Evolutionary conservation across 2,797 vertebrate genomes (phyloP), one percentile per base, ranked within the genome.

Genomic region (Meda fulgida): DNA sequence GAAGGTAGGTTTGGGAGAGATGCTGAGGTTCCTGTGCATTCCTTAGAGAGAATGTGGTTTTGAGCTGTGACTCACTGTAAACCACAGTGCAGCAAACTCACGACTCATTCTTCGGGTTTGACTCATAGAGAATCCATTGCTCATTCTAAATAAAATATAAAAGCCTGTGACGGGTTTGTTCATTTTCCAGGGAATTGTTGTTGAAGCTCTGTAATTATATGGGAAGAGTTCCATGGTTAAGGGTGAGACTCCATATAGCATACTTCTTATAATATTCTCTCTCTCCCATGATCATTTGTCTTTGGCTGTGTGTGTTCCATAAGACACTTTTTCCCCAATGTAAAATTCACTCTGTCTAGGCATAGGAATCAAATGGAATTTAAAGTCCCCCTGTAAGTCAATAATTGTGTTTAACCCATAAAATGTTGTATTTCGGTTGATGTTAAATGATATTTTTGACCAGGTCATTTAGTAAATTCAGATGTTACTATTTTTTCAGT

Each of bases 21-120:
- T 76, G 73, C 18, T 81, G 71, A 81, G 53, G 69, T 82, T 87
- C 26, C 79, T 48, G 65, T n/a, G 69, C 75, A 87, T 87, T 84
- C 89, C 83, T 78, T 58, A 51, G 65, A 73, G 79, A 38, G 71
- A n/a, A 48, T 82, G 86, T 82, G 83, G 89, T 87, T 81, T 72
- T 38, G 51, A 79, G 48, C 66, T 38, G 19, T 81, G 38, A 71
- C 51, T 81, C 69, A 29, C 19, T 83, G 66, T 58, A 78, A 84
- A 65, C 73, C 58, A 69, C 79, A 72, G 58, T 53, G 23, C 71
- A 80, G 75, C 78, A 86, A 75, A 58, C 66, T 66, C 36, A 14
- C 55, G 31, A 23, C 69, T 88, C 55, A 38, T 83, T 82, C 69
- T 83, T 80, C 53, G 29, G 36, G 14, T 4, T 75, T 78, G 53